phyloP scores from a whole-genome alignment of 1,140 invertebrate species.

The Diachasmimorpha longicaudata region DNA sequence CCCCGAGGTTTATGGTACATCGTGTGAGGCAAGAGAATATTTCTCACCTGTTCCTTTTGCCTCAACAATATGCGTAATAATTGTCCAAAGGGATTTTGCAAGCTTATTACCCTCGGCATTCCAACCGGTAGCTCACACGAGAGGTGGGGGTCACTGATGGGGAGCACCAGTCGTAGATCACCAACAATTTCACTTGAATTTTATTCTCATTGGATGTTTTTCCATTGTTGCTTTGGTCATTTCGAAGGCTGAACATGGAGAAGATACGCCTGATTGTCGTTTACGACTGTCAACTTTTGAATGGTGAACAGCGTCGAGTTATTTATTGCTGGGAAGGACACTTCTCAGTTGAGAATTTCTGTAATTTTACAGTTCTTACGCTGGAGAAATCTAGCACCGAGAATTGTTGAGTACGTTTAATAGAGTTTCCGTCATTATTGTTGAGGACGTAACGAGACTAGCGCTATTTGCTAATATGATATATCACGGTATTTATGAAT shows the following conservation, averaged over 20 bases:
- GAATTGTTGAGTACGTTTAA: too few relatives aligned
- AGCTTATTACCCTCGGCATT: constrained; percentile 44
- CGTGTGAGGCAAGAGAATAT: not conserved
- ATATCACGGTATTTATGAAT: too few relatives aligned
- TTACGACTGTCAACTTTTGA: constrained; percentile 8
- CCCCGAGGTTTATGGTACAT: constrained; percentile 37
- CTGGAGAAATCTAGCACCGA: too few relatives aligned
- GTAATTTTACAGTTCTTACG: constrained; percentile 23
- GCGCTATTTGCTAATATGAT: too few relatives aligned
- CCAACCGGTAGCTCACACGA: constrained; percentile 31
- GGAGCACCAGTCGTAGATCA: not conserved
- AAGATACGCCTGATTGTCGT: not conserved
- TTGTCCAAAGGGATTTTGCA: constrained; percentile 37
- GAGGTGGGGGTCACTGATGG: not conserved
- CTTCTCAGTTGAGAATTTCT: constrained; percentile 12
- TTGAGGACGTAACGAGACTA: too few relatives aligned
- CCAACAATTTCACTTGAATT: not conserved
- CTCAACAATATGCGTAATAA: constrained; percentile 34
- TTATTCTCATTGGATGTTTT: not conserved
- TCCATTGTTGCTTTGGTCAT: not conserved
- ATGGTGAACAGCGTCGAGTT: not conserved
- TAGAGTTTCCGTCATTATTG: too few relatives aligned
- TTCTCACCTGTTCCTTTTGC: not conserved
- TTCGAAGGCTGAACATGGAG: not conserved
- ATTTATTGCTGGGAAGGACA: constrained; percentile 30